These are phyloP conservation scores for Epirrhoe tristata DNA, from an alignment of 2,888 invertebrate species.

Conservation along the genomic window DNA sequence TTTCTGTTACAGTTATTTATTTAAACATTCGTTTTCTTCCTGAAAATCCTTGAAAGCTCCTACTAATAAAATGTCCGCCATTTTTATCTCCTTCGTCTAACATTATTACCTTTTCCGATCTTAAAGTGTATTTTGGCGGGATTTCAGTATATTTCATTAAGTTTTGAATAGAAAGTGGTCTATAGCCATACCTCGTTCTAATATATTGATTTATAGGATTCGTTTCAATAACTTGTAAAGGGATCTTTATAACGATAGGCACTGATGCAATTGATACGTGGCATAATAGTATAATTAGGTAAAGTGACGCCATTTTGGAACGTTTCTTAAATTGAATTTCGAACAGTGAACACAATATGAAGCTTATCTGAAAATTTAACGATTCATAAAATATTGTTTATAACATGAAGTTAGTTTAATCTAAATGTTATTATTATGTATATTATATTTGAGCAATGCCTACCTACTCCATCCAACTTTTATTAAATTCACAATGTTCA, in stretches of 20 bases:
- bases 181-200: conserved; percentile 43
- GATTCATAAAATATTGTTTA: conserved; percentile 8
- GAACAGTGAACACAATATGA: background rate
- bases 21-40: conserved; percentile 38
- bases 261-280: conserved; percentile 22
- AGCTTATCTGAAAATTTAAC: conserved; percentile 9
- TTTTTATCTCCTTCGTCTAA: conserved; percentile 27
- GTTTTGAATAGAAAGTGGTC: conserved; percentile 49
- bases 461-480: too few species aligned
- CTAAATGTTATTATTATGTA: background rate
- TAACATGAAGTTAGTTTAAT: conserved; percentile 9
- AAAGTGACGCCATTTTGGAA: conserved; percentile 35
- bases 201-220: conserved; percentile 50
- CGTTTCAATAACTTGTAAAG: conserved; percentile 35
- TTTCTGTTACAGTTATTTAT: background rate
- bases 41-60: conserved; percentile 42
- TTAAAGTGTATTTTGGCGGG: conserved; percentile 43
- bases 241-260: conserved; percentile 39
- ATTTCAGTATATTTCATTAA: conserved; percentile 49
- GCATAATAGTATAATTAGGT: conserved; percentile 24
- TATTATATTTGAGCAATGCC: too few species aligned
- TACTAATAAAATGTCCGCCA: conserved; percentile 30
- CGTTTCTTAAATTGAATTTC: background rate
- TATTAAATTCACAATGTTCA: too few species aligned
- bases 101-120: conserved; percentile 36